phyloP scores from a whole-genome alignment of 2,113 vertebrate genomes.

The Albula goreensis region DNA sequence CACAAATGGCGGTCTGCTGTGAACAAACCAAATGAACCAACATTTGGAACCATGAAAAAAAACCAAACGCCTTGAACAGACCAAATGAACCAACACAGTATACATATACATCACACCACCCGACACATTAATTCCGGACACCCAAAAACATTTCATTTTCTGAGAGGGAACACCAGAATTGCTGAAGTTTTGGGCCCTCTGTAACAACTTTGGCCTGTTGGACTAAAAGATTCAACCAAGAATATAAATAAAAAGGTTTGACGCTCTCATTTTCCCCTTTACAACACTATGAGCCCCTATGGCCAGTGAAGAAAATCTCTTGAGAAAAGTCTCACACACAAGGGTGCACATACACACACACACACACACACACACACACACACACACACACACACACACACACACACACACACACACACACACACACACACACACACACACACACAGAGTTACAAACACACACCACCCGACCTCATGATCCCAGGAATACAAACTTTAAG shows the following conservation, averaged over 20 bases:
- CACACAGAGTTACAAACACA: neutral
- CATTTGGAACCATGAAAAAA: slow-evolving; percentile 9
- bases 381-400: slow-evolving; percentile 10
- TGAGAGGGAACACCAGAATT: neutral
- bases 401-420: neutral
- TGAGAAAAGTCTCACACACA: neutral
- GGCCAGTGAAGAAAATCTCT: too few relatives aligned
- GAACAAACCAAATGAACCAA: slow-evolving; percentile 11
- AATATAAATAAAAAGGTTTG: neutral
- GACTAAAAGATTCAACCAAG: neutral
- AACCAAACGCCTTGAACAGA: neutral
- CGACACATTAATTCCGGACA: neutral
- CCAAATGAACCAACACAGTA: neutral
- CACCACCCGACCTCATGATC: too few relatives aligned
- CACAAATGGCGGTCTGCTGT: slow-evolving; percentile 13
- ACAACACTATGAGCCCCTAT: too few relatives aligned
- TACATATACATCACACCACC: neutral
- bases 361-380: slow-evolving; percentile 3
- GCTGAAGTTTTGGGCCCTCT: neutral
- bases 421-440: neutral
- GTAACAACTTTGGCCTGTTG: neutral
- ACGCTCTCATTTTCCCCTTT: neutral
- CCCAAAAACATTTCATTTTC: neutral
- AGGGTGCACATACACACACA: neutral
- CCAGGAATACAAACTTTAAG: too few relatives aligned